Evolutionary conservation across 2,888 invertebrate genomes (phyloP), one percentile per base, ranked within the genome.

Genomic region (Pyrgus malvae): DNA sequence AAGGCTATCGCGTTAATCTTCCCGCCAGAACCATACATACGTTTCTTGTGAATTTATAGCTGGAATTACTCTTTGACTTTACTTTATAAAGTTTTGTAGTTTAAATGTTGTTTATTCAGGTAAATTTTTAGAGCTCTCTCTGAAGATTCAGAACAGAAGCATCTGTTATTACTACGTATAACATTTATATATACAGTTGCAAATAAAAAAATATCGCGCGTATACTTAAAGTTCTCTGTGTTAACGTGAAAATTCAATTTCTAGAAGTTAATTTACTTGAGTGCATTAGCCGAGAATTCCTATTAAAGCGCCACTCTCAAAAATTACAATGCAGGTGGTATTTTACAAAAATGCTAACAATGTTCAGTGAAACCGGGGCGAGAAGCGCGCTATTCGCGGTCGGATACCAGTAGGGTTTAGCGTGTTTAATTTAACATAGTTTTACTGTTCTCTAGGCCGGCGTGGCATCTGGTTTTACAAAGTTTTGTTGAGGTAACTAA

Each of bases 381-480:
- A 31, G 48, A 48, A 41, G 41, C 45, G 38, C 27, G 48, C 48
- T 35, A 55, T 41, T 41, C 54, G 54, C 41, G 54, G 54, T 48
- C 17, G 54, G 27, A 41, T 41, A 55, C 54, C 48, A 8, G 33
- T 25, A 40, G 53, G 40, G 40, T 53, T 41, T 44, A 51, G 44
- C 51, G 19, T 56, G 62, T 62, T 66, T 64, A 62, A 65, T 64
- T 65, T 59, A 60, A 59, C 63, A 64, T 65, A 65, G 66, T 63
- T 66, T 62, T 62, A 59, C 58, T 44, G 46, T 33, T 54, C 55
- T 31, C 44, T 46, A 41, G 53, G 31, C 40, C 17, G 12, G 54
- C 50, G 53, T 45, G 58, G 57, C 57, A 57, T 59, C 56, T 62
- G 57, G 51, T 54, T 54, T 38, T 17, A 46, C 42, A 46, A 65